Evolutionary conservation across 2,888 invertebrate genomes (phyloP).

Genomic region (Arctia plantaginis): DNA sequence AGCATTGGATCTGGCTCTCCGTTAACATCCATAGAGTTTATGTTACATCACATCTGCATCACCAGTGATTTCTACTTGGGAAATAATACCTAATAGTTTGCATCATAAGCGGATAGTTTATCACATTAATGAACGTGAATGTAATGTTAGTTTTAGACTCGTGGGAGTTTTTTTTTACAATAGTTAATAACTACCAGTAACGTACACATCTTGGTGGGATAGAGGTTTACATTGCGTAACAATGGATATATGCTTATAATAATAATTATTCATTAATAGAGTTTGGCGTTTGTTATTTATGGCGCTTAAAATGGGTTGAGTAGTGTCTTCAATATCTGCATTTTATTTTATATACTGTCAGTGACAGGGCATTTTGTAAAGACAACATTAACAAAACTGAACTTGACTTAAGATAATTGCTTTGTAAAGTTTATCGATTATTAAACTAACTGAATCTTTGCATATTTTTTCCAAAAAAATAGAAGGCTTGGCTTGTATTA

Average conservation of each 20-base stretch:
- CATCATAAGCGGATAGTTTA: neutral
- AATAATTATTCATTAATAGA: neutral
- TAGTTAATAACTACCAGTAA: neutral
- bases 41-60: neutral
- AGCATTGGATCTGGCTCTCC: neutral
- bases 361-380: too few species aligned
- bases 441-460: too few species aligned
- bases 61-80: neutral
- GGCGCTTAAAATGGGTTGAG: neutral
- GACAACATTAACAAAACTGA: too few species aligned
- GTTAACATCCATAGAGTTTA: neutral
- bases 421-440: too few species aligned
- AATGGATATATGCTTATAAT: conserved; percentile 12
- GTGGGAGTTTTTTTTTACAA: conserved; percentile 46
- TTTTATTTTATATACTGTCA: too few species aligned
- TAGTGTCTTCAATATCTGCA: neutral
- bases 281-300: neutral
- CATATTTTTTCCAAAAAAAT: too few species aligned
- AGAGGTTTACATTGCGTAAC: conserved; percentile 25
- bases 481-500: too few species aligned
- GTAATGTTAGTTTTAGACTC: conserved; percentile 30
- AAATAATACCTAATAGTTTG: neutral
- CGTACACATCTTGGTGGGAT: conserved; percentile 3
- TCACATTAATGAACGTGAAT: conserved; percentile 5
- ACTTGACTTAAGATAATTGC: too few species aligned